Base-by-base conservation (phyloP, 2,797 vertebrate species). In the Chelmon rostratus region DNA sequence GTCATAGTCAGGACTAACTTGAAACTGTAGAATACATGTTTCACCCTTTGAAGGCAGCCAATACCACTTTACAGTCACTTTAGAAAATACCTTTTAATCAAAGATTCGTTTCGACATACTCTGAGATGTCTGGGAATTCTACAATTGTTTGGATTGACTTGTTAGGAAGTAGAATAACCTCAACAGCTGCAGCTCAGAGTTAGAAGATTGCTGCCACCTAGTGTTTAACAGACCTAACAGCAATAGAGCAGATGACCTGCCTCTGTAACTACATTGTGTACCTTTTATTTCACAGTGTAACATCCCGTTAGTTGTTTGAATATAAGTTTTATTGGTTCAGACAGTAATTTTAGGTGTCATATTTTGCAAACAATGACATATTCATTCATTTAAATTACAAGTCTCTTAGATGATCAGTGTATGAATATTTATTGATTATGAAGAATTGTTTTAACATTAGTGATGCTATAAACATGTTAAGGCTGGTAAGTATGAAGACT, bases 121-220 rank as follows among this genome's bases (percentile, higher is more conserved):
- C 5, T 57, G n/a, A 42, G 59, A 54, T 53, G 9, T 33, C 10
- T 62, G 6, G 21, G 2, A 66, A 21, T 15, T 6, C 12, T 31
- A 11, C 16, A 21, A 5, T 8, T 56, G 1, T 70, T 75, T 59
- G 9, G 12, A 5, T 57, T 46, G 31, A 68, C 10, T 35, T 47
- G 2, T 2, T 19, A 46, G 35, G 18, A 33, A 42, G 47, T 4
- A 53, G 47, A n/a, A 15, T 0, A 68, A 44, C 11, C n/a, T 4
- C 5, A 15, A 63, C 3, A n/a, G 2, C 33, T 75, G 38, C 44
- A 52, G 25, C 8, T 69, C 21, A 47, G 33, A 66, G 11, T 76
- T 62, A 54, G 42, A 47, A 38, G 37, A 81, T 40, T 86, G 78
- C 85, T 89, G 84, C 85, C 91, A 82, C 50, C 91, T 86, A 87